Percentiles rank a stretch among this genome's conserved stretches.
phyloP scores from a whole-genome alignment of 2,888 invertebrate species.

The Romanomermis culicivorax region DNA sequence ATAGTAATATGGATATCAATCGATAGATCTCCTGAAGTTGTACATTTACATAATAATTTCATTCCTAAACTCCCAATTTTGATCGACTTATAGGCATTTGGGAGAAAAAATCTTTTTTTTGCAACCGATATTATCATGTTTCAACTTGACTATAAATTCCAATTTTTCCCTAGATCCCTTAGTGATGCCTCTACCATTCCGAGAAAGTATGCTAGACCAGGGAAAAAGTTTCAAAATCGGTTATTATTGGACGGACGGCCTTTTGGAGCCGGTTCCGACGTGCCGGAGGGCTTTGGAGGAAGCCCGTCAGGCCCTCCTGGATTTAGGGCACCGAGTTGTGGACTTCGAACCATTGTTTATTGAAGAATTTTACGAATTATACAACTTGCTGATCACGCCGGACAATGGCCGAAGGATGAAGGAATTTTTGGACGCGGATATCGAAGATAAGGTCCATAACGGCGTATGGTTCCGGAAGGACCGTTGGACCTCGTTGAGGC shows the following conservation, averaged over 20 bases:
- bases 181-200: neutral
- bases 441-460: no score
- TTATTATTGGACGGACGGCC: neutral
- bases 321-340: neutral
- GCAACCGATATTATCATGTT: no score
- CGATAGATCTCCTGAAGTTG: no score
- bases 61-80: no score
- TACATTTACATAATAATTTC: no score
- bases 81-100: no score
- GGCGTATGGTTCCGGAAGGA: no score
- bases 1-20: no score
- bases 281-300: neutral
- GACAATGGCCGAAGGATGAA: neutral
- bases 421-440: neutral
- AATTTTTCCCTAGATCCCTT: neutral
- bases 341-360: neutral
- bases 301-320: neutral
- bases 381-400: neutral
- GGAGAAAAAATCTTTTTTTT: no score
- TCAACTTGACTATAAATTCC: no score
- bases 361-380: neutral
- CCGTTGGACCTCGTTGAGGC: no score
- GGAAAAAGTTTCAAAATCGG: neutral
- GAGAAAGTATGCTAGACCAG: neutral
- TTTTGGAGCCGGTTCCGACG: neutral